Base-by-base conservation (phyloP, 2,113 vertebrate genomes). In the Caranx ignobilis region DNA sequence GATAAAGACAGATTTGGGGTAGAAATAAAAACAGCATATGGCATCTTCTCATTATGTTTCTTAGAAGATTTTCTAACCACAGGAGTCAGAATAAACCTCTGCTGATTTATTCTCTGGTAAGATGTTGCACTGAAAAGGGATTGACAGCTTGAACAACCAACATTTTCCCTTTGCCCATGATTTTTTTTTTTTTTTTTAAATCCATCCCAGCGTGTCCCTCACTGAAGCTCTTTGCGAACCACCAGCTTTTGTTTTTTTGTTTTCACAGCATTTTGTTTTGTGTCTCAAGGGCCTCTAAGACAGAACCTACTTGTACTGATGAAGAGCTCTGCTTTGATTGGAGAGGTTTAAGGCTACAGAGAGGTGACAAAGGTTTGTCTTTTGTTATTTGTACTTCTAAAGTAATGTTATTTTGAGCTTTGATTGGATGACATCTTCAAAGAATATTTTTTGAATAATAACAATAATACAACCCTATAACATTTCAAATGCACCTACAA, bases 31-130 rank as follows among this genome's bases (percentile, higher is more conserved):
- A 21, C 62, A 66, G 16, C 18, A 35, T 8, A 64, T 61, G n/a
- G 54, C 72, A 4, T 56, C 43, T 43, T 78, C 6, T 48, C 43
- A 19, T 31, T 54, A 41, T 6, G 10, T 41, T 74, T 76, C 52
- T 66, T 54, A 16, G 34, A 68, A 75, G 55, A 60, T 31, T 73
- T 79, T 62, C 67, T 50, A 18, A 43, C 50, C 45, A 57, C 26
- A 0, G 19, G 52, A 71, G 56, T 75, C 45, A 69, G 79, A 80
- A 77, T 69, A 81, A 77, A 87, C 35, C 21, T 35, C 6, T 7
- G 70, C 66, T 11, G 39, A 56, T 71, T 77, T 39, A 75, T 63
- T 75, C 62, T 35, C 18, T 54, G 56, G 37, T 55, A 59, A 75
- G 43, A 74, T 70, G 74, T 71, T 57, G 12, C 77, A 15, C 6